These are phyloP conservation scores for Pseudopleuronectes americanus DNA, from an alignment of 2,797 vertebrate genomes.

Conservation along the genomic window DNA sequence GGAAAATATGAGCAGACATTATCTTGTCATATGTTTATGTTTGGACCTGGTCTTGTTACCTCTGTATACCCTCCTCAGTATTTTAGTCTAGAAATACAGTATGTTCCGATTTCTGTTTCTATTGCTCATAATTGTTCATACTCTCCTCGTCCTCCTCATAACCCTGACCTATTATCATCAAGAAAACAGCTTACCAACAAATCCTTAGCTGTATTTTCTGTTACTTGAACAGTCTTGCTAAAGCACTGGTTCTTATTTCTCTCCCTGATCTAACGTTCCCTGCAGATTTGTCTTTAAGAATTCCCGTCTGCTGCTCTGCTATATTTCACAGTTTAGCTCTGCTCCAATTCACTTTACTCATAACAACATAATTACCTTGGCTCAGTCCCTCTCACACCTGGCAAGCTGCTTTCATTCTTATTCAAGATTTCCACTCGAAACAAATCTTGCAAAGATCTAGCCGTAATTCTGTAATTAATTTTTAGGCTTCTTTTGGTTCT, in stretches of 20 bases:
- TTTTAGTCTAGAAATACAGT: too few relatives aligned
- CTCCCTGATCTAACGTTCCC: not conserved
- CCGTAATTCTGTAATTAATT: not conserved
- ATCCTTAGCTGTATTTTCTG: slow-evolving; percentile 14
- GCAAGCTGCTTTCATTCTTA: slow-evolving; percentile 1
- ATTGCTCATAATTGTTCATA: too few relatives aligned
- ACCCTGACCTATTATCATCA: not conserved
- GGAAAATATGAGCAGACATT: too few relatives aligned
- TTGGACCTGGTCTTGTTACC: too few relatives aligned
- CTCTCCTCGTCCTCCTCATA: too few relatives aligned
- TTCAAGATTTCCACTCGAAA: not conserved
- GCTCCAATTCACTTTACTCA: slow-evolving; percentile 3
- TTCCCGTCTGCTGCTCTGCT: not conserved
- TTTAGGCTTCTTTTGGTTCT: not conserved
- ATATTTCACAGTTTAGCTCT: slow-evolving; percentile 5
- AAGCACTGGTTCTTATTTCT: slow-evolving; percentile 11
- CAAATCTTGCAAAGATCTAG: not conserved
- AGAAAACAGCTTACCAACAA: slow-evolving; percentile 2
- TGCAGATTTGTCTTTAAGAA: not conserved
- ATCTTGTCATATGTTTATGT: too few relatives aligned
- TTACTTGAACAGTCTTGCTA: slow-evolving; percentile 7
- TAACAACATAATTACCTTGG: slow-evolving; percentile 5
- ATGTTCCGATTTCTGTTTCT: too few relatives aligned
- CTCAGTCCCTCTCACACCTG: slow-evolving; percentile 5
- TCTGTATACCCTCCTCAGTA: too few relatives aligned